phyloP scores from a whole-genome alignment of 2,113 vertebrate genomes.

The Meleagris gallopavo region DNA sequence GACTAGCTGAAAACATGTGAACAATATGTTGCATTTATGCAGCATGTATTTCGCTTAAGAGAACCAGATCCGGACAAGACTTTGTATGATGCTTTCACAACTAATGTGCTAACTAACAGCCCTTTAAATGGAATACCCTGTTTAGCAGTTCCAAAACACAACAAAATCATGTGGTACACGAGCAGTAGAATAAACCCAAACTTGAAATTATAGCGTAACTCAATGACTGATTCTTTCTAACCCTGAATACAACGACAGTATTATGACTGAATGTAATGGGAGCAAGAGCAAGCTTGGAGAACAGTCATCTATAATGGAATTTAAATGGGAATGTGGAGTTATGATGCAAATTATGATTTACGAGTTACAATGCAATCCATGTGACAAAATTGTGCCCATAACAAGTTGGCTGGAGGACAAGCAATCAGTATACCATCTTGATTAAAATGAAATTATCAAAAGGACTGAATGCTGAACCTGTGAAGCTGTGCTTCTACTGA shows the following conservation, averaged over 20 bases:
- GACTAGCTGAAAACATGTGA: background rate
- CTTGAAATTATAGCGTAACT: constrained; percentile 33
- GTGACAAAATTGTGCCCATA: constrained; percentile 11
- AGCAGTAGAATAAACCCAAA: constrained; percentile 9
- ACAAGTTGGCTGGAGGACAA: constrained; percentile 41
- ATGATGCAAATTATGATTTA: background rate
- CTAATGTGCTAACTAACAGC: background rate
- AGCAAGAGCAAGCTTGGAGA: background rate
- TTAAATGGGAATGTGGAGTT: background rate
- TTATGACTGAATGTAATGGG: background rate
- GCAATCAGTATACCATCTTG: background rate
- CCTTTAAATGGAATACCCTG: background rate
- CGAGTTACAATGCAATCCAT: background rate
- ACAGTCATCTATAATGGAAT: constrained; percentile 43
- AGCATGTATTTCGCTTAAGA: background rate
- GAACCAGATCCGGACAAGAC: background rate
- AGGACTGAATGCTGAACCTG: background rate
- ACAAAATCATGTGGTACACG: background rate
- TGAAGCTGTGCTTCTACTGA: background rate
- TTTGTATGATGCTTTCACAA: background rate
- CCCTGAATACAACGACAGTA: background rate
- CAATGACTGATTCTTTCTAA: background rate
- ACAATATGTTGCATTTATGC: constrained; percentile 4
- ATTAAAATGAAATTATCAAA: constrained; percentile 9
- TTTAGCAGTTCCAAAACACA: background rate